Evolutionary conservation across 2,113 vertebrate species (phyloP), one percentile per base, ranked within the genome.

Genomic region (Lasiurus borealis): DNA sequence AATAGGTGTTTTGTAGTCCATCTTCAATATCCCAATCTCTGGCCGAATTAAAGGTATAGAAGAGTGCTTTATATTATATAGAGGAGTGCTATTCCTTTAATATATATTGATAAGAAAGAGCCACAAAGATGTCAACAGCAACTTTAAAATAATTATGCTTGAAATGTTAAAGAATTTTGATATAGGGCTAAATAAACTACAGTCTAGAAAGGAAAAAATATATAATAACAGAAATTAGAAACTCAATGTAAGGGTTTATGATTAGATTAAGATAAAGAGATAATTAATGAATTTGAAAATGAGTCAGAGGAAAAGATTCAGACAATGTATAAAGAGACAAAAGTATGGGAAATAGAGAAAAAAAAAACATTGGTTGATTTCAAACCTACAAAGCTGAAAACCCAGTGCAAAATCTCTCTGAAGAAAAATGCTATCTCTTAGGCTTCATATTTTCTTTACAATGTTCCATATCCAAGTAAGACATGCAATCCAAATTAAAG

Each of bases 121-220:
- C 18, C 54, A 89, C 21, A 36, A 15, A 18, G 25, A 46, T n/a
- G 8, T 54, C 25, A 82, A 80, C 6, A 69, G 19, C 18, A 76
- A 72, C 54, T 62, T 91, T 54, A 73, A 91, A 78, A 91, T 46
- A 40, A 31, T 19, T 52, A 12, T 27, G 68, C 6, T 59, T 89
- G 31, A 64, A 77, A 81, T 52, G 6, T 85, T 85, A 73, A 78
- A 69, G 0, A 54, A 76, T 64, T 88, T 87, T 57, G 8, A 93
- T 44, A 66, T 27, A 48, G 44, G 69, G 71, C 21, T 31, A 62
- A 83, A 90, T 21, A 69, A 90, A 69, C 25, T 77, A 87, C 40
- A 84, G 10, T 57, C 83, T 96, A 75, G 25, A 81, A 85, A 82
- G 14, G 2, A 90, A 93, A n/a, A 90, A 95, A 93, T 87, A 40